These are phyloP conservation scores for Paramisgurnus dabryanus DNA, from an alignment of 2,113 vertebrate genomes.

Conservation along the genomic window DNA sequence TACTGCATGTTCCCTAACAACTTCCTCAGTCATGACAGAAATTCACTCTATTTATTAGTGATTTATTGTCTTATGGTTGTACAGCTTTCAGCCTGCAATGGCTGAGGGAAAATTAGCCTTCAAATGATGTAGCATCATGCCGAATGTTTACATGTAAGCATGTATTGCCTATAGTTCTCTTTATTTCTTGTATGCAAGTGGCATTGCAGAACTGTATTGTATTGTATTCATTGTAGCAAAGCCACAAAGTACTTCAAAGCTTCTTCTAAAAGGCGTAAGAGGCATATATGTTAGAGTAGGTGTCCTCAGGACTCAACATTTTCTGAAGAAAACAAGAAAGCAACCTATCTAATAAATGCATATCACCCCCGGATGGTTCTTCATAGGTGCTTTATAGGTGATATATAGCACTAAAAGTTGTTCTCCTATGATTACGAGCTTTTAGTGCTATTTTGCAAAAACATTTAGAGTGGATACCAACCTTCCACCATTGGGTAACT, in stretches of 20 bases:
- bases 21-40: neutral
- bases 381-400: no score
- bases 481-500: no score
- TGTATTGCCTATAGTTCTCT: neutral
- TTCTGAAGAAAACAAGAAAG: conserved; percentile 30
- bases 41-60: neutral
- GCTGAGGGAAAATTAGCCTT: neutral
- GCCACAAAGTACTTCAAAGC: conserved; percentile 10
- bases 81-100: neutral
- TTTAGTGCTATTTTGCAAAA: no score
- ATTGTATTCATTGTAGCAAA: no score
- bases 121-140: neutral
- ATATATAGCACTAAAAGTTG: no score
- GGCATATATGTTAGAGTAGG: neutral
- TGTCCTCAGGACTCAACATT: conserved; percentile 24
- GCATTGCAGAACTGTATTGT: neutral
- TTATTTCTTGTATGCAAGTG: neutral
- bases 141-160: neutral
- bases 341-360: neutral
- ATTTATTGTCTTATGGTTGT: neutral
- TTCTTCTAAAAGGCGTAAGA: conserved; percentile 15
- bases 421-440: no score
- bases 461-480: no score
- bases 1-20: no score
- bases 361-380: no score